A percentile compares a stretch with the other conserved stretches of the same genome.
phyloP scores from a whole-genome alignment of 1,140 invertebrate species.

The Latrodectus geometricus region DNA sequence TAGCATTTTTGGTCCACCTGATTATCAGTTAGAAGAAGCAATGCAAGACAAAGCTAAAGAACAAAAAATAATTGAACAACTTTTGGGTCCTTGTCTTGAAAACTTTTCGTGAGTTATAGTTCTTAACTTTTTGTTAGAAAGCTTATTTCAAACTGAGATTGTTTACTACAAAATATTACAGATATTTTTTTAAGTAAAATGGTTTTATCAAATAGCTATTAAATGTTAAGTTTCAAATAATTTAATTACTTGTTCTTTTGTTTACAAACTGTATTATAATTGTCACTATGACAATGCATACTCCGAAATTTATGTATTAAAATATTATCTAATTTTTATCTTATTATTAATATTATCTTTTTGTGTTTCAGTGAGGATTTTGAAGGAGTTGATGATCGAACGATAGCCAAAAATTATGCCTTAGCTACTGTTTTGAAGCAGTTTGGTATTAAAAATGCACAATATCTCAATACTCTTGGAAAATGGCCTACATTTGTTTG shows the following conservation, averaged over 20 bases:
- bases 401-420: constrained; percentile 79
- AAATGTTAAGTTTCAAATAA: not conserved
- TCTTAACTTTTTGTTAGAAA: not conserved
- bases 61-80: constrained; percentile 79
- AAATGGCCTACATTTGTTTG: constrained; percentile 83
- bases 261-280: not conserved
- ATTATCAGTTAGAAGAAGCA: constrained; percentile 82
- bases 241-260: not conserved
- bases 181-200: not conserved
- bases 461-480: constrained; percentile 73
- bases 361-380: constrained; percentile 54
- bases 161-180: too few relatives aligned
- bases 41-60: constrained; percentile 85
- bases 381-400: constrained; percentile 55
- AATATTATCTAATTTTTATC: not conserved
- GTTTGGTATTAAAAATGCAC: constrained; percentile 76
- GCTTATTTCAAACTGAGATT: not conserved
- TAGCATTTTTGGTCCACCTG: constrained; percentile 88
- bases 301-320: not conserved
- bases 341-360: constrained; percentile 10
- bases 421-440: constrained; percentile 84
- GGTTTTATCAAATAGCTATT: not conserved
- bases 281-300: not conserved
- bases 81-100: constrained; percentile 80
- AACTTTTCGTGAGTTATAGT: constrained; percentile 75